Conservation (phyloP, 1,140 invertebrate genomes). For the Eurosta solidaginis region DNA sequence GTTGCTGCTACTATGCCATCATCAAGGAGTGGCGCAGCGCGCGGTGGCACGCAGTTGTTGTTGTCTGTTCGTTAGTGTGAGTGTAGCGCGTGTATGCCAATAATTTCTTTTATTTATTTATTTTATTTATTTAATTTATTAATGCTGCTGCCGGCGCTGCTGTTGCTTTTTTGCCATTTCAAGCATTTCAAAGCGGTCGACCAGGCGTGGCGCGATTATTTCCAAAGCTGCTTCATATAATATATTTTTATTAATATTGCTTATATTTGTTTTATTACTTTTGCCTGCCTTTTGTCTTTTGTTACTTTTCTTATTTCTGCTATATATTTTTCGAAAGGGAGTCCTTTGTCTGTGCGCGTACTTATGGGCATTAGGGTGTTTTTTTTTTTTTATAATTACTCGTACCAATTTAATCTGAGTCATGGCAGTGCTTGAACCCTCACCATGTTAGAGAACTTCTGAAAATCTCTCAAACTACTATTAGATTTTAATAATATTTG, state of each 20-base stretch:
- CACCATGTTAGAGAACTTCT: neutral
- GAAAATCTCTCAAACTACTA: no score
- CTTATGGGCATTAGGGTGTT: neutral
- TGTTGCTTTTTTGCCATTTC: neutral
- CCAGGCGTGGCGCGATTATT: neutral
- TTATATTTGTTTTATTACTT: neutral
- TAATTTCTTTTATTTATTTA: conserved; percentile 26
- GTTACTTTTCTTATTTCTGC: neutral
- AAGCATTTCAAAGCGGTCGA: neutral
- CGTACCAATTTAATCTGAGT: neutral
- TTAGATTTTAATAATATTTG: no score
- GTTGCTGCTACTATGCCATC: neutral
- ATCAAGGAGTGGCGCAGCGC: neutral
- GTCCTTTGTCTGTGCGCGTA: neutral
- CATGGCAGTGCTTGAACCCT: neutral
- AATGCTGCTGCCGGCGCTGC: neutral
- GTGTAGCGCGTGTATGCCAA: conserved; percentile 1
- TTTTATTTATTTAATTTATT: conserved; percentile 23
- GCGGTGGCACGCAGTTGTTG: neutral
- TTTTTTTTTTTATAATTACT: neutral
- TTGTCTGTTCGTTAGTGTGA: neutral
- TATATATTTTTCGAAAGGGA: neutral
- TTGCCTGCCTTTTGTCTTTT: neutral
- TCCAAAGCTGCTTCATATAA: neutral
- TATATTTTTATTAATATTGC: conserved; percentile 1